Evolutionary conservation across 2,797 vertebrate species (phyloP), one percentile per base, ranked within the genome.

Genomic region (Sebastes hubbsi): DNA sequence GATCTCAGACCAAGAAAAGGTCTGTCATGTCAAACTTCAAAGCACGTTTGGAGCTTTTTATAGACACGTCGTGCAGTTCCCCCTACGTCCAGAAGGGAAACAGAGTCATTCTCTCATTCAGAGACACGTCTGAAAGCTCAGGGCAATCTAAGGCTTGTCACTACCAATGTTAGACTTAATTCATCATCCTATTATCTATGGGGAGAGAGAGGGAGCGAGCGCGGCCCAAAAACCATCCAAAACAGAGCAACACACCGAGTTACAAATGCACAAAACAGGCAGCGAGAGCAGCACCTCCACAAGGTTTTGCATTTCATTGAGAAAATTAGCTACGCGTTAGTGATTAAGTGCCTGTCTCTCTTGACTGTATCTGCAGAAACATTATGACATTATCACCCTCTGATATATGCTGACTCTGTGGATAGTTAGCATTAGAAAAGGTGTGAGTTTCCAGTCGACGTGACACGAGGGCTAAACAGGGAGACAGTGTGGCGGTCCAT

Each of bases 131-230:
- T 87, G 74, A 90, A 81, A 81, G 87, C 90, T 88, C 74, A 77
- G 79, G 82, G 86, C 88, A 91, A 94, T 94, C 89, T 89, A 90
- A 81, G 78, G 59, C 89, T 85, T 95, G 94, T 94, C 93, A 90
- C 87, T 83, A 87, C 80, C 85, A 81, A 93, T 92, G 91, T 84
- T 82, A 64, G 77, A 88, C 82, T 86, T 91, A 89, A 94, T 94
- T 93, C 85, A 94, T 95, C 93, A 94, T 85, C 78, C 82, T 58
- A 86, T 90, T 92, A 90, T 94, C 91, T 91, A 36, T 12, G 29
- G 68, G 77, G 83, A 86, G 77, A 87, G 85, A 81, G 71, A 24
- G 71, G 80, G 75, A 68, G 70, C 79, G 69, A 61, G 63, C 22
- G 72, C 2, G 27, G 34, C 68, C 73, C 66, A 58, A 49, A 49